These are phyloP conservation scores for Colostygia pectinataria DNA, from an alignment of 2,888 invertebrate species.

Conservation along the genomic window DNA sequence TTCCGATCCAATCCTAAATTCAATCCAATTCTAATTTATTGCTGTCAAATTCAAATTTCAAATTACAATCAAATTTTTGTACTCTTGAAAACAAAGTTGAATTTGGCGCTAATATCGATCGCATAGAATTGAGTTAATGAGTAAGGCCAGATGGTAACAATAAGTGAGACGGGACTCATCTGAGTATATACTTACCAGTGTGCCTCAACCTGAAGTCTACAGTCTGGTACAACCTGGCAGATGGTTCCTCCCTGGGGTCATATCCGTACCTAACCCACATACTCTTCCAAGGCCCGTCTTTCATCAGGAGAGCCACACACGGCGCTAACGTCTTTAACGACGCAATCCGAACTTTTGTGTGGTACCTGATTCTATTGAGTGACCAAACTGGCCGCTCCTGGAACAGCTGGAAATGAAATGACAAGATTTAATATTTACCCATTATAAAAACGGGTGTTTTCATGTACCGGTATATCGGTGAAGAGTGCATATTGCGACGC, in stretches of 20 bases:
- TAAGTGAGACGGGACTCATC: too few relatives aligned
- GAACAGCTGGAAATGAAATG: conserved; percentile 84
- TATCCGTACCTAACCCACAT: conserved; percentile 96
- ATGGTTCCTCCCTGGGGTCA: conserved; percentile 92
- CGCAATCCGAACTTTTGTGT: conserved; percentile 83
- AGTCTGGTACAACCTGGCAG: conserved; percentile 92
- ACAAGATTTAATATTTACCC: not conserved
- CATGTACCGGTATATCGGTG: too few relatives aligned
- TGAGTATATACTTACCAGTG: conserved; percentile 70
- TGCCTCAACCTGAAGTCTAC: conserved; percentile 90
- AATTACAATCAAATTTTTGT: too few relatives aligned
- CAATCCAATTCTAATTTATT: too few relatives aligned
- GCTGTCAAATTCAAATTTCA: too few relatives aligned
- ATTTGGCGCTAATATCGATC: too few relatives aligned
- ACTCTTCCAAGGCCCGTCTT: conserved; percentile 95
- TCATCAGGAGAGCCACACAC: conserved; percentile 91
- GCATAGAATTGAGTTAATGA: too few relatives aligned
- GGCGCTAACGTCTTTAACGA: conserved; percentile 91
- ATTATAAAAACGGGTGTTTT: too few relatives aligned
- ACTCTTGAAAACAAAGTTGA: too few relatives aligned
- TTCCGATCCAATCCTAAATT: too few relatives aligned
- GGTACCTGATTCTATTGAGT: conserved; percentile 87
- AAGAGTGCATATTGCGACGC: too few relatives aligned
- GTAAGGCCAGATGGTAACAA: too few relatives aligned
- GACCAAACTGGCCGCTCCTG: conserved; percentile 96